Conservation (phyloP, 2,113 vertebrate species). For the Catharus bicknelli region DNA sequence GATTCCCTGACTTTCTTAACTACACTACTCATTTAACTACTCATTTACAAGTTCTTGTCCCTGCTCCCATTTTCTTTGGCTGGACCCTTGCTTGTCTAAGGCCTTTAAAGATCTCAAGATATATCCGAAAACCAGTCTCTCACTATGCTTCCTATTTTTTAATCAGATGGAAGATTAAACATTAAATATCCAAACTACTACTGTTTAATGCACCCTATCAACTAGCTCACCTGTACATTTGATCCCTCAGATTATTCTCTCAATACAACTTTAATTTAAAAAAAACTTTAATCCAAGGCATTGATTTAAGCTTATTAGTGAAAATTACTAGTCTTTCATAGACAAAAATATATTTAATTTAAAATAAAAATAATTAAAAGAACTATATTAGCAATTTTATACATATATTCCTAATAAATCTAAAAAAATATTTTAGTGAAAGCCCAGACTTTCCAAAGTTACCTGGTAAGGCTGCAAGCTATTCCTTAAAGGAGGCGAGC, state of each 20-base stretch:
- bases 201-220: not conserved
- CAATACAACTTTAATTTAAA: not conserved
- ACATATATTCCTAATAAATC: rapidly evolving
- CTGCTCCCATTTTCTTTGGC: not conserved
- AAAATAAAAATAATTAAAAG: not conserved
- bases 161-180: not conserved
- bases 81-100: not conserved
- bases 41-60: not conserved
- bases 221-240: not conserved
- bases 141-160: not conserved
- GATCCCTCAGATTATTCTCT: not conserved
- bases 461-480: not conserved
- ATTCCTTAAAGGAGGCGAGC: not conserved
- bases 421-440: not conserved
- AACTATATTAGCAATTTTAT: not conserved
- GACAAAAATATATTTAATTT: not conserved
- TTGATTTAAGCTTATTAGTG: not conserved
- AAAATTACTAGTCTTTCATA: not conserved
- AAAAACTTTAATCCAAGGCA: not conserved
- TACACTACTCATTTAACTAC: not conserved
- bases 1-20: not conserved
- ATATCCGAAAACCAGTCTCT: not conserved
- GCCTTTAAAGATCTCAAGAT: not conserved
- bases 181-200: not conserved
- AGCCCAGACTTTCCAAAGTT: not conserved